Base-by-base conservation (phyloP, 2,797 vertebrate genomes). In the Setipinna tenuifilis region DNA sequence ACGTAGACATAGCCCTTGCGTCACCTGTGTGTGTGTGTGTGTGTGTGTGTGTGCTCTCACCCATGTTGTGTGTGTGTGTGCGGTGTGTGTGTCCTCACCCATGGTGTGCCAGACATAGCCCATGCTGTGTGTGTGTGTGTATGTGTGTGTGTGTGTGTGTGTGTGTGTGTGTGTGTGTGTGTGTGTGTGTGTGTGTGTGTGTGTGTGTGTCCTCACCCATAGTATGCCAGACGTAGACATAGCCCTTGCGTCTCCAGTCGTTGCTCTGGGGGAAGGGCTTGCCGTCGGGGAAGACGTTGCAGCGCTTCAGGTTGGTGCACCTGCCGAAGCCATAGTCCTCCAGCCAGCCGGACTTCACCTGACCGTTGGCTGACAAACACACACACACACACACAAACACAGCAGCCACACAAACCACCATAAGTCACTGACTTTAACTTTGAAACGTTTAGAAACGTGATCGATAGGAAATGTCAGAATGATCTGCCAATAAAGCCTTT, bases 161-260 rank as follows among this genome's bases (percentile, higher is more conserved):
- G 44, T 48, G 10, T 44, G n/a, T 21, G 41, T 81, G 16, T 81
- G 44, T 10, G n/a, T 6, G 35, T 41, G 35, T 41, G 35, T 41
- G 35, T 41, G 35, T 41, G 35, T 57, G 19, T 6, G 25, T 19
- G 16, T 54, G 28, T 65, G 65, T 19, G 44, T 48, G 10, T 44
- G n/a, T 21, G 41, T 81, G 16, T 81, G 44, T 10, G n/a, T 6
- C 28, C 96, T 92, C 84, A 98, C 98, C 97, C 88, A 96, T 94
- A 0, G 96, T 95, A 90, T 97, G 97, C 95, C 98, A 99, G 48
- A 98, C 90, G 0, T 98, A 99, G 90, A 99, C 93, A 6, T 98
- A 99, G 85, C 94, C 95, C 88, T 93, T 95, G 85, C 88, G 95
- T 41, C 94, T 95, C 97, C 97, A 96, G 87, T 96, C 94, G 0